Percentiles rank a stretch among this genome's conserved stretches.
phyloP scores from a whole-genome alignment of 2,888 invertebrate genomes.

The Griposia aprilina region DNA sequence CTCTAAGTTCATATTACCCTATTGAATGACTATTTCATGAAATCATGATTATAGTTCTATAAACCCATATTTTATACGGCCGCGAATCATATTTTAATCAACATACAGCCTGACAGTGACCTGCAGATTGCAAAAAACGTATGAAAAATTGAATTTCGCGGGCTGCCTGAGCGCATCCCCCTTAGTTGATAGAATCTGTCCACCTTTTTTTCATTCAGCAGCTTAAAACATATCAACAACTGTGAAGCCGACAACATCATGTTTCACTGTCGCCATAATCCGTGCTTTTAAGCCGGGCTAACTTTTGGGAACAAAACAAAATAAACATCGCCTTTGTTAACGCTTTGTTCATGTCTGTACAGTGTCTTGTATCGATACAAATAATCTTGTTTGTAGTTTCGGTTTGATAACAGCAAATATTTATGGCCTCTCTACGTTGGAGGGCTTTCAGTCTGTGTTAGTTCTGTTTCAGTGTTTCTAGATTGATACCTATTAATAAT shows the following conservation, averaged over 20 bases:
- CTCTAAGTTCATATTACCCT: too few relatives aligned
- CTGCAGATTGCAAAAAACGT: too few relatives aligned
- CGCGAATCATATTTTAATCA: too few relatives aligned
- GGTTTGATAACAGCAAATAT: slow-evolving; percentile 34
- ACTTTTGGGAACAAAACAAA: slow-evolving; percentile 39
- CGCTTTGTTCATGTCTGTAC: slow-evolving; percentile 50
- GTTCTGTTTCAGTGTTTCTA: not conserved
- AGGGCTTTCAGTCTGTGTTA: not conserved
- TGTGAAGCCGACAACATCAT: not conserved
- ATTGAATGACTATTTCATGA: too few relatives aligned
- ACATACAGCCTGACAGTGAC: too few relatives aligned
- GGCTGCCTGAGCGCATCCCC: too few relatives aligned
- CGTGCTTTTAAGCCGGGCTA: slow-evolving; percentile 16
- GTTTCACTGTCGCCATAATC: slow-evolving; percentile 14
- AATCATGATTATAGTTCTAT: too few relatives aligned
- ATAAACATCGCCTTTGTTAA: slow-evolving; percentile 27
- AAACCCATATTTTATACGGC: too few relatives aligned
- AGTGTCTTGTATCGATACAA: slow-evolving; percentile 36
- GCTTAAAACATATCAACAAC: slow-evolving; percentile 12
- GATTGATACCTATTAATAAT: not conserved
- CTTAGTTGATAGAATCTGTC: not conserved
- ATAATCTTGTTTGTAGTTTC: slow-evolving; percentile 54
- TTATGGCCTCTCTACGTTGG: slow-evolving; percentile 15
- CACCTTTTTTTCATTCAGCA: not conserved
- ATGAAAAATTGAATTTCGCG: too few relatives aligned